Evolutionary conservation across 2,797 vertebrate genomes (phyloP).

Genomic region (Loriculus beryllinus): DNA sequence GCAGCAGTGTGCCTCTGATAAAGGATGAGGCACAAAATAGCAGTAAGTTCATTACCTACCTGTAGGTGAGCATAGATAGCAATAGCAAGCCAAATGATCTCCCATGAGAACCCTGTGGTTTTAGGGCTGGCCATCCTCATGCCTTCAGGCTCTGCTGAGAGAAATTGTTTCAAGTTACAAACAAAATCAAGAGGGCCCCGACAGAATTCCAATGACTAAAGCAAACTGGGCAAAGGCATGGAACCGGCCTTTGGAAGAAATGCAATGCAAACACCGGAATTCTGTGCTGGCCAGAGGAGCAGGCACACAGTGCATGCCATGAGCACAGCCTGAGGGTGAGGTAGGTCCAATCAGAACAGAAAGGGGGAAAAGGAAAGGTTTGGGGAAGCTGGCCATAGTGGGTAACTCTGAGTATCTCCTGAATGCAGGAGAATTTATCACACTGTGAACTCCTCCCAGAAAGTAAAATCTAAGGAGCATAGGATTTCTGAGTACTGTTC

Average conservation of each 20-base stretch:
- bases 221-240: conserved; percentile 29
- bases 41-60: conserved; percentile 69
- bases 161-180: conserved; percentile 57
- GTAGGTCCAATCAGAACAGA: neutral
- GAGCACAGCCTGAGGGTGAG: conserved; percentile 59
- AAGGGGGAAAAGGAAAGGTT: accelerated
- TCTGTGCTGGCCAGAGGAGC: conserved; percentile 41
- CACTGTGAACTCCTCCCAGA: neutral
- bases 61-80: conserved; percentile 60
- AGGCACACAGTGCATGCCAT: neutral
- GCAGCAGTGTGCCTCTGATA: neutral
- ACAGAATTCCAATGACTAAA: conserved; percentile 61
- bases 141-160: conserved; percentile 34
- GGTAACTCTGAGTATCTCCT: neutral
- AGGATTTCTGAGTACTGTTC: neutral
- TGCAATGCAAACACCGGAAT: conserved; percentile 41
- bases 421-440: neutral
- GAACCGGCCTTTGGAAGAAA: conserved; percentile 42
- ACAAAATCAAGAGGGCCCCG: conserved; percentile 5
- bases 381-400: neutral
- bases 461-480: neutral
- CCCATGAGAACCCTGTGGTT: conserved; percentile 56
- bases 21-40: neutral
- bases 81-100: conserved; percentile 65
- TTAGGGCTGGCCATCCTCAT: conserved; percentile 63